Conservation (phyloP, 2,888 invertebrate species). For the Linyphia triangularis region DNA sequence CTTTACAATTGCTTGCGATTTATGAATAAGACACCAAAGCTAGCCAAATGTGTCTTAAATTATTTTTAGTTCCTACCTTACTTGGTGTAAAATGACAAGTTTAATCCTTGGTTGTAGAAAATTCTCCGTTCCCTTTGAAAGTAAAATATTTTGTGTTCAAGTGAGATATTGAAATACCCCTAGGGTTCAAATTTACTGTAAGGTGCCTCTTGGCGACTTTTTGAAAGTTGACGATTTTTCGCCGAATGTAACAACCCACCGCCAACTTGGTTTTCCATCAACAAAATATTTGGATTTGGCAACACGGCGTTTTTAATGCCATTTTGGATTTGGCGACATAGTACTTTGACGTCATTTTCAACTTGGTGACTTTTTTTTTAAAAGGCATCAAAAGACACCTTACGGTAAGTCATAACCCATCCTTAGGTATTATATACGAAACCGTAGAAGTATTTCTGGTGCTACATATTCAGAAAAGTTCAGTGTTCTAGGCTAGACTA, state of each 20-base stretch:
- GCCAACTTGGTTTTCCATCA: too few species aligned
- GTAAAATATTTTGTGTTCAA: background rate
- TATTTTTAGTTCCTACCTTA: background rate
- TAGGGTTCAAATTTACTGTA: too few species aligned
- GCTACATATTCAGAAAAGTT: background rate
- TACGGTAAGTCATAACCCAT: too few species aligned
- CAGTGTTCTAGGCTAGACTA: background rate
- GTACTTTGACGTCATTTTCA: too few species aligned
- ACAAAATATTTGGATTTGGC: too few species aligned
- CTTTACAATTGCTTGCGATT: background rate
- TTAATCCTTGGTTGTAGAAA: background rate
- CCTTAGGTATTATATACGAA: background rate
- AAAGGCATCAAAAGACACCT: too few species aligned
- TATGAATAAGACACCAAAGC: background rate
- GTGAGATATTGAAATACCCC: background rate
- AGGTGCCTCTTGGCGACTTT: too few species aligned
- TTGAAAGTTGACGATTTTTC: too few species aligned
- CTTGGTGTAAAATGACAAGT: background rate
- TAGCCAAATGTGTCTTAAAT: background rate
- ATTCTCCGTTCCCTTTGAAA: background rate
- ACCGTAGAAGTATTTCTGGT: background rate
- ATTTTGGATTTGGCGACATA: too few species aligned
- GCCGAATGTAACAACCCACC: too few species aligned
- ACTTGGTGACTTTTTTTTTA: too few species aligned
- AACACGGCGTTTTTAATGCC: too few species aligned